Evolutionary conservation across 2,797 vertebrate genomes (phyloP).

Genomic region (Tragopan temminckii): DNA sequence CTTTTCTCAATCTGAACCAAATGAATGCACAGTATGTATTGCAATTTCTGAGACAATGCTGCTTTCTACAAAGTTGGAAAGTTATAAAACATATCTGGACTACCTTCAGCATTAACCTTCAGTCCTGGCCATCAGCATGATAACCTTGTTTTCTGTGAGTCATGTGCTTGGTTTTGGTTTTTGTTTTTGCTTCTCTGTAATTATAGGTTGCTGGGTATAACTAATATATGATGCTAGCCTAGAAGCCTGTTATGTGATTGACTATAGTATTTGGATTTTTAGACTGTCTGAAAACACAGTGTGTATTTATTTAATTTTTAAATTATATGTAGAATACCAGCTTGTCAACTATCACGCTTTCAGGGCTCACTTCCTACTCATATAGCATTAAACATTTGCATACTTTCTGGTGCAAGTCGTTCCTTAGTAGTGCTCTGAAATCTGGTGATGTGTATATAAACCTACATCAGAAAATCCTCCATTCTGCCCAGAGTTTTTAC

Average conservation of each 20-base stretch:
- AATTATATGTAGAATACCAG: background rate
- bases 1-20: background rate
- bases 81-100: background rate
- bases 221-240: background rate
- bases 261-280: background rate
- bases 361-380: background rate
- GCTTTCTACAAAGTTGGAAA: background rate
- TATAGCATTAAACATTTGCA: background rate
- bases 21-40: background rate
- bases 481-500: background rate
- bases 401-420: background rate
- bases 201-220: background rate
- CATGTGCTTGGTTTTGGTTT: background rate
- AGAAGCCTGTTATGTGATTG: background rate
- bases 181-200: background rate
- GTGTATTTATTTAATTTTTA: background rate
- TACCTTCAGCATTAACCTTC: background rate
- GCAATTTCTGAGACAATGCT: background rate
- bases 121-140: background rate
- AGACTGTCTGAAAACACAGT: background rate
- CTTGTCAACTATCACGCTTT: background rate
- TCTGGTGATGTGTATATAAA: rapidly evolving
- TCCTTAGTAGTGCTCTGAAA: background rate
- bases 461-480: background rate
- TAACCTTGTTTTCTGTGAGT: background rate